phyloP scores from a whole-genome alignment of 2,888 invertebrate species.

The Sinhomidia bicolor region DNA sequence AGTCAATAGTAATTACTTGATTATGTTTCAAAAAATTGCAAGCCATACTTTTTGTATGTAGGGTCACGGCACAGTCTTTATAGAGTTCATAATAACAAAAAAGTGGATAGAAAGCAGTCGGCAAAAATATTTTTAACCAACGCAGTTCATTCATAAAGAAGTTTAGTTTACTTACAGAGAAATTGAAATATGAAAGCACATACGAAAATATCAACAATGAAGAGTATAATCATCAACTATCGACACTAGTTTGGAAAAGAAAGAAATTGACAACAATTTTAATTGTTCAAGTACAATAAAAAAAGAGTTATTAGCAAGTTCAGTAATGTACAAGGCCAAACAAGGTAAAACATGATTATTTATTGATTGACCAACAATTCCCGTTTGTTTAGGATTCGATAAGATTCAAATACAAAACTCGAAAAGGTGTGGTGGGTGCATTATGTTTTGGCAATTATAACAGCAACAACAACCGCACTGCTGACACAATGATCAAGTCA shows the following conservation, averaged over 20 bases:
- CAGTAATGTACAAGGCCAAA: conserved; percentile 2
- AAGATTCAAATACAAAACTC: background rate
- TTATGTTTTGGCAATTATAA: background rate
- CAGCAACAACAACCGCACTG: no score
- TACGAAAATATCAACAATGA: background rate
- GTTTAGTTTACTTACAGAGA: background rate
- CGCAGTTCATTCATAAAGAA: background rate
- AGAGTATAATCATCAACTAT: background rate
- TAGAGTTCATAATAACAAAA: background rate
- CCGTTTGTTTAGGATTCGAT: background rate
- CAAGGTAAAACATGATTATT: conserved; percentile 41
- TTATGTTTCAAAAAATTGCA: conserved; percentile 3
- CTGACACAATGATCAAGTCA: conserved; percentile 34
- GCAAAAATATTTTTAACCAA: background rate
- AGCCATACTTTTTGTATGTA: no score
- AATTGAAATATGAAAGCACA: conserved; percentile 13
- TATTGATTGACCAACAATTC: conserved; percentile 27
- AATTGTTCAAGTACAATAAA: conserved; percentile 51
- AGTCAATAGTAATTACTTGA: background rate
- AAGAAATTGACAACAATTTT: conserved; percentile 50
- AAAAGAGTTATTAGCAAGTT: background rate
- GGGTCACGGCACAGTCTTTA: no score
- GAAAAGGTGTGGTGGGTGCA: conserved; percentile 3
- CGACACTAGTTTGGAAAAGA: background rate
- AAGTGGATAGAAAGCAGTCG: background rate